These are phyloP conservation scores for Cygnus atratus DNA, from an alignment of 2,113 vertebrate species.

Conservation along the genomic window DNA sequence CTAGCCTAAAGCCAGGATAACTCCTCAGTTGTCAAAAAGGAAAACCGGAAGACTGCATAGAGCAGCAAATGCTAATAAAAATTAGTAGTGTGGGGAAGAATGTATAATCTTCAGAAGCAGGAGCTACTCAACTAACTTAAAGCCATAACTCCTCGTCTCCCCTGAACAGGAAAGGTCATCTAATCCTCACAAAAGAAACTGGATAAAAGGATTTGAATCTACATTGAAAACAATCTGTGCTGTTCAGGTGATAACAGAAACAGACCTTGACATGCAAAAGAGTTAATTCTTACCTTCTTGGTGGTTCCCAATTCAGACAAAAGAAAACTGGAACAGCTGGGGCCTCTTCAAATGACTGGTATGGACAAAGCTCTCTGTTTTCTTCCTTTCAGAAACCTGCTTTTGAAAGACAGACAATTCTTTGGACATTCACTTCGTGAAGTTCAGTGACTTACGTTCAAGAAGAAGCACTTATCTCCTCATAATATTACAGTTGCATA, in stretches of 20 bases:
- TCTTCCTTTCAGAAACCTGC: background rate
- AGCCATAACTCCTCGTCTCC: background rate
- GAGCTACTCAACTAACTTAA: background rate
- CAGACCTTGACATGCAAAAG: background rate
- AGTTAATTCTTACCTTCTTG: background rate
- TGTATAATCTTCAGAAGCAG: background rate
- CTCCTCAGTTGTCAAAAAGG: background rate
- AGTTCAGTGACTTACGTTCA: background rate
- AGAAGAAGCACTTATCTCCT: background rate
- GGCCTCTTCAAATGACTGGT: background rate
- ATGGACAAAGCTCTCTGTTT: background rate
- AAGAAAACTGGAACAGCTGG: background rate
- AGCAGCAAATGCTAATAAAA: background rate
- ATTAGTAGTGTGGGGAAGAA: background rate
- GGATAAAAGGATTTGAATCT: background rate
- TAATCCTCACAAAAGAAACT: background rate
- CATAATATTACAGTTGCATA: background rate
- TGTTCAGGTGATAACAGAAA: background rate
- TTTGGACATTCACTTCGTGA: background rate
- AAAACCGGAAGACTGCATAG: background rate
- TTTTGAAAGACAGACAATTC: background rate
- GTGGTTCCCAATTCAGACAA: background rate
- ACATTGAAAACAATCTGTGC: background rate
- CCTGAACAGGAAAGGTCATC: background rate
- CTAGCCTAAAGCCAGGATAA: background rate